Percentiles rank a stretch among this genome's conserved stretches.
Conservation (phyloP, 2,113 vertebrate species). For the Silurus asotus region DNA sequence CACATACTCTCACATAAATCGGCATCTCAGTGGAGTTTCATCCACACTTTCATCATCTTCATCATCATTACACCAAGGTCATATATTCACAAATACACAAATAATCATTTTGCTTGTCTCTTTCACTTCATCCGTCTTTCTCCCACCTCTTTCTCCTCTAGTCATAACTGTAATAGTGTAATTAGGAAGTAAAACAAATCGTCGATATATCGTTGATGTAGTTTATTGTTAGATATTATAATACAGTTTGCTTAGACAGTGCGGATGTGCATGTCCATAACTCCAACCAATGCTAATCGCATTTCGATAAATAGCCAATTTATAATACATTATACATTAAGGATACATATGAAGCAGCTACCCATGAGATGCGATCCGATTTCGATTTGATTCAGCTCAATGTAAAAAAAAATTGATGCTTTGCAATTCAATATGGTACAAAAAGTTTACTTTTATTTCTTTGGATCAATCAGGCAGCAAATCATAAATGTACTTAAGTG, state of each 20-base stretch:
- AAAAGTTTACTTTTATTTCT: too few relatives aligned
- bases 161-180: background rate
- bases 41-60: background rate
- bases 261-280: too few relatives aligned
- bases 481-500: too few relatives aligned
- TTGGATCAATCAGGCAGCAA: too few relatives aligned
- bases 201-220: background rate
- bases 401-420: too few relatives aligned
- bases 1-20: background rate
- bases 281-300: too few relatives aligned
- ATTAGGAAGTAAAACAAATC: background rate
- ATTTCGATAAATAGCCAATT: too few relatives aligned
- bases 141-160: background rate
- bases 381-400: too few relatives aligned
- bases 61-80: background rate
- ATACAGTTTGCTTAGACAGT: background rate
- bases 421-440: too few relatives aligned
- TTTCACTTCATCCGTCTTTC: background rate
- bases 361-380: too few relatives aligned
- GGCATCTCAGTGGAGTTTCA: background rate
- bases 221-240: background rate
- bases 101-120: background rate
- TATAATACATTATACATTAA: too few relatives aligned
- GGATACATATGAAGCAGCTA: too few relatives aligned
- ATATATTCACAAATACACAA: background rate